phyloP scores from a whole-genome alignment of 2,888 invertebrate species.

The Nyleta sp. region DNA sequence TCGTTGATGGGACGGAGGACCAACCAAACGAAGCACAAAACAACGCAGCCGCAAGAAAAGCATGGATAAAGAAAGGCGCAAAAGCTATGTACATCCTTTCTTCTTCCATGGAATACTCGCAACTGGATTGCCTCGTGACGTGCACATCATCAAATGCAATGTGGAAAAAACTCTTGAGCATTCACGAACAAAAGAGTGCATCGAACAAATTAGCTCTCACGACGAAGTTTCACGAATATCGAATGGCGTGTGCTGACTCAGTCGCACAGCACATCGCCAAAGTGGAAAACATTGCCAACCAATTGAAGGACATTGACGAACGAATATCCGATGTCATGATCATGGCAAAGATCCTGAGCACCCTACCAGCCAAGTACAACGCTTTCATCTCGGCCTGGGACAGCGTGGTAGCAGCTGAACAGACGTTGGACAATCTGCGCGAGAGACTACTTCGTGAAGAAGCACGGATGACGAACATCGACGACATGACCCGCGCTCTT shows the following conservation, averaged over 20 bases:
- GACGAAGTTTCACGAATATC: conserved; percentile 49
- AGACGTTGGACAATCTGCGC: neutral
- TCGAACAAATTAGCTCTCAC: conserved; percentile 62
- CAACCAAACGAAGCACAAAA: conserved; percentile 1
- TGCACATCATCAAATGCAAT: conserved; percentile 9
- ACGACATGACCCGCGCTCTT: conserved; percentile 8
- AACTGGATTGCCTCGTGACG: conserved; percentile 24
- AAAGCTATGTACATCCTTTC: conserved; percentile 29
- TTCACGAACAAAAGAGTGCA: conserved; percentile 69
- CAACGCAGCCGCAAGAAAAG: conserved; percentile 1
- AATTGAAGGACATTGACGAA: conserved; percentile 44
- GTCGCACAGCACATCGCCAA: conserved; percentile 49
- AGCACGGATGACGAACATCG: conserved; percentile 6
- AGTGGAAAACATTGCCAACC: conserved; percentile 43
- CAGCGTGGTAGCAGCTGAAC: neutral
- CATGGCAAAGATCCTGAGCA: conserved; percentile 50
- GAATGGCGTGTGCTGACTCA: conserved; percentile 28
- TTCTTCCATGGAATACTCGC: conserved; percentile 21
- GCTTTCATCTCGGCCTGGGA: conserved; percentile 15
- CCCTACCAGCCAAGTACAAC: conserved; percentile 28
- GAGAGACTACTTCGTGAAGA: conserved; percentile 11
- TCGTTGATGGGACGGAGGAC: conserved; percentile 45
- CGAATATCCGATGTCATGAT: conserved; percentile 42
- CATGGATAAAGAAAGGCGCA: conserved; percentile 22
- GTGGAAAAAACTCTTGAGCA: conserved; percentile 11